Base-by-base conservation (phyloP, 37 sponge, comb jelly and placozoan genomes). In the Axinella damicornis region DNA sequence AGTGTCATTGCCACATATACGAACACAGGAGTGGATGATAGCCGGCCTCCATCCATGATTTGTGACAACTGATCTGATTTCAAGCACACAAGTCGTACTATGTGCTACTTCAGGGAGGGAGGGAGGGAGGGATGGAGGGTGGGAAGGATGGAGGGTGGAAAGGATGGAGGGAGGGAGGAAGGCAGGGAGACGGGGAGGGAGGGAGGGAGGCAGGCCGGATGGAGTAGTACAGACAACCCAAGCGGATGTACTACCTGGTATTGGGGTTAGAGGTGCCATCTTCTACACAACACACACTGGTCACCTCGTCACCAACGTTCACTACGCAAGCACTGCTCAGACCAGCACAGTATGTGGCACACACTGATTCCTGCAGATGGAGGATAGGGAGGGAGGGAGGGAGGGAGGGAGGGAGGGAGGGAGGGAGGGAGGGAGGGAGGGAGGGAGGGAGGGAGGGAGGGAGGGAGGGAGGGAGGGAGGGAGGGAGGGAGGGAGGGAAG, bases 321-420 rank as follows among this genome's bases (percentile, higher is more conserved):
- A 97, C 93, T 27, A 97, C 91, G 92, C 97, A 97, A 5, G 92
- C 90, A 74, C 77, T 85, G 65, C 91, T 87, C 63, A 95, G 68
- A 0, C 97, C 97, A n/a, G 97, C 93, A 57, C 97, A 84, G 83
- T 82, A 97, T 57, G 93, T 74, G 24, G 95, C 95, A 92, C 95
- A 94, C 65, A 94, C 95, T 32, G 93, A 92, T 63, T 89, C 93
- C 97, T 97, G 77, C 31, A 46, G 31, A 5, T 13, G 64, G 21
- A 27, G 30, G 37, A 62, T 39, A 9, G 46, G 9, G 46, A 9
- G 46, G 9, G 46, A 9, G 5, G 19, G 41, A 17, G 72, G 36
- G 72, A 41, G 41, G 5, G 40, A 36, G 41, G 41, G 41, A n/a
- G 36, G 72, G 40, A 39, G 41, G 36, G 72, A 71, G 72, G 72